These are phyloP conservation scores for Iguana delicatissima DNA, from an alignment of 2,797 vertebrate genomes.

Conservation along the genomic window DNA sequence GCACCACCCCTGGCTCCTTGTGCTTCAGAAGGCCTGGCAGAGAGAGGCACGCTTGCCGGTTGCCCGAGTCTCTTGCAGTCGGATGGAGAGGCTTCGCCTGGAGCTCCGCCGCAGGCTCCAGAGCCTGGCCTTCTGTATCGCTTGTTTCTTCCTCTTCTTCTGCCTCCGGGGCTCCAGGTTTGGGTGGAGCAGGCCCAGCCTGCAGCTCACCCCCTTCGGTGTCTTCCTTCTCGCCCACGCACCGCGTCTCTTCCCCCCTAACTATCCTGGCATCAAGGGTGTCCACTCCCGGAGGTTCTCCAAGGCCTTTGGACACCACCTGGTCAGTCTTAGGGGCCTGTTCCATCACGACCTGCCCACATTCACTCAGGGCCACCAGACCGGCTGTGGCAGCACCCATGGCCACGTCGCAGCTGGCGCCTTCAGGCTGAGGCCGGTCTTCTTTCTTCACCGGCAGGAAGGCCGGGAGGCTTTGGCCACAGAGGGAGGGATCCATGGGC, in stretches of 20 bases:
- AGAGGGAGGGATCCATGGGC: slow-evolving; percentile 9
- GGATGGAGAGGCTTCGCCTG: slow-evolving; percentile 49
- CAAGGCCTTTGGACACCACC: slow-evolving; percentile 68
- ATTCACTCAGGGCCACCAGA: slow-evolving; percentile 47
- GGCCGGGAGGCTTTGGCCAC: slow-evolving; percentile 65
- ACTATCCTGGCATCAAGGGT: slow-evolving; percentile 90
- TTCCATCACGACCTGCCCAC: slow-evolving; percentile 19
- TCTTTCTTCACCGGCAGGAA: slow-evolving; percentile 74
- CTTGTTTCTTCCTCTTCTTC: slow-evolving; percentile 35
- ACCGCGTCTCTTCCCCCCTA: slow-evolving; percentile 92
- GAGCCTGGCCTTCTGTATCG: slow-evolving; percentile 48
- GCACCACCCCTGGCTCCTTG: slow-evolving; percentile 52
- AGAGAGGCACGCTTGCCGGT: slow-evolving; percentile 47
- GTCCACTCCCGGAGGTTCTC: slow-evolving; percentile 80
- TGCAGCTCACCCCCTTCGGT: slow-evolving; percentile 61
- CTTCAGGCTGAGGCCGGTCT: slow-evolving; percentile 92
- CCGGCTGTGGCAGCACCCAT: slow-evolving; percentile 71
- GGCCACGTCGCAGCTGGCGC: slow-evolving; percentile 83
- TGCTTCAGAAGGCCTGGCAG: slow-evolving; percentile 17
- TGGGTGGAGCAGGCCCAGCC: slow-evolving; percentile 41
- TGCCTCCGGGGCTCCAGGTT: slow-evolving; percentile 41
- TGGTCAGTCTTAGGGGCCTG: background rate
- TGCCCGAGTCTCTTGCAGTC: slow-evolving; percentile 54
- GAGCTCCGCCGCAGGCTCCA: slow-evolving; percentile 48
- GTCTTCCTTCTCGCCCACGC: slow-evolving; percentile 71